These are phyloP conservation scores for Aphis gossypii DNA, from an alignment of 1,140 invertebrate genomes.

Conservation along the genomic window DNA sequence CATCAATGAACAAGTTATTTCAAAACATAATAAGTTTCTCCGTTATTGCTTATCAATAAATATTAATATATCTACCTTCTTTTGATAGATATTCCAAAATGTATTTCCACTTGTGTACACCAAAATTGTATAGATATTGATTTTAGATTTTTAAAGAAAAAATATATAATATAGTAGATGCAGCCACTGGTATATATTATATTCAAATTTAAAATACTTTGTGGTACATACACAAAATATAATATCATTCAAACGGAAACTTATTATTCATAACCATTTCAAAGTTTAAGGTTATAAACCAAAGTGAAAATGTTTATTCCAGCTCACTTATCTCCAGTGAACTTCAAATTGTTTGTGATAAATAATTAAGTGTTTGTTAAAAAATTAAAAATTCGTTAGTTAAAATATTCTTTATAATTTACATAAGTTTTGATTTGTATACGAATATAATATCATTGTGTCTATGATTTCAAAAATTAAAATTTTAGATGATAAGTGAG, in stretches of 20 bases:
- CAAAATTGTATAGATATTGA: neutral
- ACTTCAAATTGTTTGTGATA: neutral
- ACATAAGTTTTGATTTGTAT: neutral
- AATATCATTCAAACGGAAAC: neutral
- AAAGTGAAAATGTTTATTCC: neutral
- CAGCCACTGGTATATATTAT: neutral
- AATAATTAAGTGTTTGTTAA: neutral
- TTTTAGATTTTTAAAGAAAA: neutral
- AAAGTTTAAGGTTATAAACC: neutral
- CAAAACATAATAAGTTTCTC: neutral
- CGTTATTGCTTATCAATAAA: neutral
- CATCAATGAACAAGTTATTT: neutral
- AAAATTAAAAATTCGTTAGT: neutral
- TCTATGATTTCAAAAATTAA: neutral
- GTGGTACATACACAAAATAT: neutral
- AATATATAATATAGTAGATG: neutral
- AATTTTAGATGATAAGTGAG: neutral
- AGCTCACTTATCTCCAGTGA: neutral
- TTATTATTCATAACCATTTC: conserved; percentile 1
- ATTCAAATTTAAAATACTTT: conserved; percentile 10
- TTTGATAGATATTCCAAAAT: neutral
- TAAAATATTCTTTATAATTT: neutral
- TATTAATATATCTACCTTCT: neutral
- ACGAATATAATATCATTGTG: neutral
- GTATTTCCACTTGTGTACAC: neutral